Evolutionary conservation across 2,113 vertebrate genomes (phyloP).

Genomic region (Seriola aureovittata): DNA sequence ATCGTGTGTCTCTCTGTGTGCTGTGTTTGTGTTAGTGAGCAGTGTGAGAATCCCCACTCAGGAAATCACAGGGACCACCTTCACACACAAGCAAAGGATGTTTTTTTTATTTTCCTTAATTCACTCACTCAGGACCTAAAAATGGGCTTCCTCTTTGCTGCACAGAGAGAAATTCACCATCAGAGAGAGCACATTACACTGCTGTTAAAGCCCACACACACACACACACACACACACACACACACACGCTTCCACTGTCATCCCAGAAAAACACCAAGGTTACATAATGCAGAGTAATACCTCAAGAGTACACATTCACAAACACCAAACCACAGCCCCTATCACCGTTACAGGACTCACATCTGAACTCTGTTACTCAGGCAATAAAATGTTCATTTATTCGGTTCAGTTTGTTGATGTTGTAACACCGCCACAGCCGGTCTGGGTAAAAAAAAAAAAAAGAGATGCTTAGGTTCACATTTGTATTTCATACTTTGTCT

Average conservation of each 20-base stretch:
- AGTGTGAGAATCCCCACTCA: conserved; percentile 44
- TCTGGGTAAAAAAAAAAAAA: conserved; percentile 23
- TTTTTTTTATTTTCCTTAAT: conserved; percentile 48
- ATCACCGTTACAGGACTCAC: conserved; percentile 11
- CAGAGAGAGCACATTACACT: conserved; percentile 46
- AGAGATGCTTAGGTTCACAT: conserved; percentile 33
- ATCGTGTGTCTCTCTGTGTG: conserved; percentile 9
- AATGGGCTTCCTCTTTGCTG: conserved; percentile 69
- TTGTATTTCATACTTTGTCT: conserved; percentile 63
- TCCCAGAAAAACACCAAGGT: conserved; percentile 60
- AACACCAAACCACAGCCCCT: conserved; percentile 32
- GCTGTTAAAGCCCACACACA: conserved; percentile 36
- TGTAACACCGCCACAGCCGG: conserved; percentile 33
- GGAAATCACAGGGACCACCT: conserved; percentile 58
- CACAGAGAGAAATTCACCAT: conserved; percentile 42
- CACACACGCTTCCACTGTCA: conserved; percentile 22
- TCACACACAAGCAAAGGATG: conserved; percentile 59
- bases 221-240: neutral
- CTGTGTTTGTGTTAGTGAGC: conserved; percentile 26
- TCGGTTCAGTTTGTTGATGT: conserved; percentile 51
- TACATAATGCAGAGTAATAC: conserved; percentile 70
- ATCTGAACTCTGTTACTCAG: conserved; percentile 9
- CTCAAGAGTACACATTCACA: conserved; percentile 53
- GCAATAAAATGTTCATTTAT: conserved; percentile 39
- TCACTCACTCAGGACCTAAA: conserved; percentile 63